Evolutionary conservation across 2,113 vertebrate species (phyloP), one percentile per base, ranked within the genome.

Genomic region (Cheilinus undulatus): DNA sequence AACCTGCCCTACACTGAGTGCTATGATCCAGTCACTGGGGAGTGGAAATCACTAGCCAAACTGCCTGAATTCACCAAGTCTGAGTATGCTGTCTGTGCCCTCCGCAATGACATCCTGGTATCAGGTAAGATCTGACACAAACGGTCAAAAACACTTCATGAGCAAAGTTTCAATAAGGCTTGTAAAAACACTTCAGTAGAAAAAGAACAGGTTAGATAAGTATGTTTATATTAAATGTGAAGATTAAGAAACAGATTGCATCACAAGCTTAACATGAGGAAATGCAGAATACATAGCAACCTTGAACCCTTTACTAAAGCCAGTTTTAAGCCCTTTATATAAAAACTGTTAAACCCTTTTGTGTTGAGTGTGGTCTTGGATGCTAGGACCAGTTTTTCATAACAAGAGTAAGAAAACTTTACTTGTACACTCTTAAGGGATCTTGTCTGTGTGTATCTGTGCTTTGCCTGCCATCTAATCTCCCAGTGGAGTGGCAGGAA

Each of bases 21-120:
- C 90, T 99, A 97, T 23, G 97, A 99, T 80, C 98, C 98, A 4
- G 95, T 98, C 68, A 98, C 96, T 32, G 97, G 98, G 78, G 97
- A 98, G 15, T 99, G 98, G 98, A 99, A 95, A 62, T 97, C 98
- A 0, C 93, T 99, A 91, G 96, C 97, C 59, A 99, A 99, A 83
- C 95, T 99, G 27, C 98, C 98, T 1, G 98, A 99, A 86, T 99
- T 98, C 80, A 99, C 98, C 53, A 99, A 99, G 80, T 99, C 97
- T 11, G 98, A 99, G 78, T 99, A 99, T 49, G 98, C 97, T 0
- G 97, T 99, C 52, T 99, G 98, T 6, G 96, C 98, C 54, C 94
- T 99, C 9, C 95, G 97, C 86, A 99, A 99, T 53, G 98, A 99
- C 83, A 98, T 99, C 67, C 94, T 99, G 67, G 97, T 99, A 79